Evolutionary conservation across 2,888 invertebrate species (phyloP), one percentile per base, ranked within the genome.

Genomic region (Ormyrus thymus): DNA sequence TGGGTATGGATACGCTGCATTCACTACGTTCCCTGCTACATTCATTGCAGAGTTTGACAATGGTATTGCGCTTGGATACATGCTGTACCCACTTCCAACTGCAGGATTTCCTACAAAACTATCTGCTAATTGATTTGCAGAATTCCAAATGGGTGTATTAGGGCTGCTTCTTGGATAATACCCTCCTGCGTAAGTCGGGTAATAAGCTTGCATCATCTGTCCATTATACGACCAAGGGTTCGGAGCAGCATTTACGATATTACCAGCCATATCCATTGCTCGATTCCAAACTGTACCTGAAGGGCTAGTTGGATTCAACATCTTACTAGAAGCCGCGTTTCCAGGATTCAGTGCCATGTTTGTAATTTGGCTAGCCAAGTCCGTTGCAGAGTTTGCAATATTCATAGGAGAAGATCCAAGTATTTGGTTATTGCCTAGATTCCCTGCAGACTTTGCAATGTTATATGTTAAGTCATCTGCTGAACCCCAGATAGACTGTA

Each of bases 121-220:
- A 48, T 53, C 15, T 2, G 75, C 68, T 58, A 76, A 56, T 56
- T 56, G 62, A 15, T 8, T 48, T 6, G 69, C 69, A 8, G 76
- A 70, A 48, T 78, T 56, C 15, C 46, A 66, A 43, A 29, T 29
- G 29, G 29, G 29, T 29, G 29, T 29, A 29, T 4, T 29, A 29
- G 29, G 3, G 29, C 29, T 29, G 29, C 29, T 29, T 29, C 29
- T 68, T 10, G 75, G 68, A 15, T 11, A 75, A 11, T 29, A 68
- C 55, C 68, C 68, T 1, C 53, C 61, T 3, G 53, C 75, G 9
- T 75, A 53, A 7, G n/a, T 46, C 10, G 68, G 61, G 29, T 29
- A 29, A 29, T 29, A 29, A 29, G 29, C 2, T 29, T 3, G 29
- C 29, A 29, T 29, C 29, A 4, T 29, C 29, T 29, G 29, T 29